Evolutionary conservation across 2,113 vertebrate species (phyloP), one percentile per base, ranked within the genome.

Genomic region (Pelecanoides urinatrix): DNA sequence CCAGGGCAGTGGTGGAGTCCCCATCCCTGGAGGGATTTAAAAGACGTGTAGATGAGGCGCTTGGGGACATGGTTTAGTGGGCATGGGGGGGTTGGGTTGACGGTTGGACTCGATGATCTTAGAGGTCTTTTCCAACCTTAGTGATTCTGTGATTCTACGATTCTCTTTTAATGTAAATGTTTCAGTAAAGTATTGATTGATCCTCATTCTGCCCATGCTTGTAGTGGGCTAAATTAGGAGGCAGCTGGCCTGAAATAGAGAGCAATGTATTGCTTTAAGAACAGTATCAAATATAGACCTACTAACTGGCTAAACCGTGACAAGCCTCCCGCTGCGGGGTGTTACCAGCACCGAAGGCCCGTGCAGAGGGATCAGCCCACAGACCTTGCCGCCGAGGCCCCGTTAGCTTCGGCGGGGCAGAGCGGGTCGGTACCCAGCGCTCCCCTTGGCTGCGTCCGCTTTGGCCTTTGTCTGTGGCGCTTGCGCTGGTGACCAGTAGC

Each of bases 401-500:
- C 9, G 1, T 20, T 55, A 16, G 11, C 29, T 44, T 49, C 0
- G 4, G 13, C 32, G 7, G n/a, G 62, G 10, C 10, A 13, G 55
- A 52, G 56, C 1, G 2, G 27, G n/a, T 14, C 1, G 1, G 47
- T 32, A 59, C n/a, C 0, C 4, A 38, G 13, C 1, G 1, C 6
- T 38, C 22, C 8, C 26, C 58, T 65, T 22, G 34, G 10, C 32
- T 42, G 30, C 10, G 10, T n/a, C n/a, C 4, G 3, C 36, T 32
- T 30, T 45, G 44, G 17, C 29, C 34, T 84, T 45, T 16, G 65
- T 34, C 36, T 9, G 5, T 6, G 59, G 72, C 53, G 30, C 26
- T 42, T 12, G 5, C 61, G 4, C n/a, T 11, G 47, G 16, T 32
- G 36, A 50, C 55, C 20, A 8, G 36, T 3, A 50, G 40, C 55